Evolutionary conservation across 1,140 invertebrate genomes (phyloP), one percentile per base, ranked within the genome.

Genomic region (Ericerus pela): DNA sequence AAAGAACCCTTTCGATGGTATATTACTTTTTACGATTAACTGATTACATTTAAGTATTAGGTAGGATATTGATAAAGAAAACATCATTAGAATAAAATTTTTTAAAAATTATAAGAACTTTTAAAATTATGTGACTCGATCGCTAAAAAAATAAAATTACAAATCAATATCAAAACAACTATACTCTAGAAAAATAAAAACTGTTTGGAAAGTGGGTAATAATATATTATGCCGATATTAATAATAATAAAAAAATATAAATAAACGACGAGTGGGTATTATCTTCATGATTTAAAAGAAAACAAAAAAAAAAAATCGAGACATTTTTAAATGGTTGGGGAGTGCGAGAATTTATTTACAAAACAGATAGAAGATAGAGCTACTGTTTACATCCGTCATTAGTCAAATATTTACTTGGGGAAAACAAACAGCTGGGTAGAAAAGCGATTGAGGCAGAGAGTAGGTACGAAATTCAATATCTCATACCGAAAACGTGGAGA

Each of bases 301-400:
- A 24, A 22, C 18, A 20, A 2, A 24, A 24, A 47, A 47, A 47
- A 47, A 47, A 24, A 10, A 47, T 47, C 41, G 41, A 47, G 41
- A 47, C 41, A 47, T 47, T 24, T n/a, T 47, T 47, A 47, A 47
- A 47, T 24, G 41, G 16, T 47, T 16, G 41, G n/a, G 2, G 3
- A 47, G 41, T 22, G 41, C 41, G 10, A 10, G 41, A 47, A 47
- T 47, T 47, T 47, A 47, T 47, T 47, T 47, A 47, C 41, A 10
- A 16, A 47, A 47, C 41, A 47, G 41, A 47, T 47, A 47, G 41
- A 18, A 47, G 41, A 47, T 47, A 47, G 41, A 18, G 41, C 41
- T 47, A 47, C 41, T 47, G 41, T 47, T 47, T 47, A 24, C 20
- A 47, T 47, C 41, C 41, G 41, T 47, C 41, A 47, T 47, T 47